Percentiles rank a stretch among this genome's conserved stretches.
Conservation (phyloP, 2,113 vertebrate species). For the Sphaerodactylus townsendi region DNA sequence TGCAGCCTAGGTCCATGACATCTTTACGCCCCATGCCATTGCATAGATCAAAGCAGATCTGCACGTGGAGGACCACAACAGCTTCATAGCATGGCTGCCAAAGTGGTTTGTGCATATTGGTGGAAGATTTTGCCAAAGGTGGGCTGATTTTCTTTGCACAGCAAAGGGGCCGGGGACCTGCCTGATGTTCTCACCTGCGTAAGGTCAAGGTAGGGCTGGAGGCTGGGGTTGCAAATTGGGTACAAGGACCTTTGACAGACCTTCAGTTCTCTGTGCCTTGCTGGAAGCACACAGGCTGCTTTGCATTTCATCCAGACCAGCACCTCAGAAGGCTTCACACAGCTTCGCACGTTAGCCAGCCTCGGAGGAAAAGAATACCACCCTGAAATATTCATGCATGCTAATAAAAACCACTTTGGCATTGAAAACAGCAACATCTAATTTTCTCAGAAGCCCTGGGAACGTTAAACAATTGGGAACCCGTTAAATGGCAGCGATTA, state of each 20-base stretch:
- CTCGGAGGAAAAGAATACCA: constrained; percentile 16
- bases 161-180: background rate
- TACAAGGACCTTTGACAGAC: too few species aligned
- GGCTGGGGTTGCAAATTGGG: background rate
- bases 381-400: constrained; percentile 47
- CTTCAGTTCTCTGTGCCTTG: too few species aligned
- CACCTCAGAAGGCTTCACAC: background rate
- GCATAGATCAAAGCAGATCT: too few species aligned
- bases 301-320: background rate
- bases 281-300: background rate
- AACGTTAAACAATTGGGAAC: constrained; percentile 47
- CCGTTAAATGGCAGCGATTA: constrained; percentile 17
- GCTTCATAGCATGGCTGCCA: too few species aligned
- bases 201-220: background rate
- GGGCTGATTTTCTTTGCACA: too few species aligned
- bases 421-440: constrained; percentile 32
- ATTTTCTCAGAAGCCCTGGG: constrained; percentile 45
- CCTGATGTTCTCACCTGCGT: background rate
- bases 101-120: too few species aligned
- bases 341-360: background rate
- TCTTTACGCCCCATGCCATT: too few species aligned
- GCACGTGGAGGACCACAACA: too few species aligned
- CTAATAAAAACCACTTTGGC: constrained; percentile 39
- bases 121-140: background rate
- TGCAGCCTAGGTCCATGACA: too few species aligned